Evolutionary conservation across 1,140 invertebrate species (phyloP).

Genomic region (Heliconius melpomene): DNA sequence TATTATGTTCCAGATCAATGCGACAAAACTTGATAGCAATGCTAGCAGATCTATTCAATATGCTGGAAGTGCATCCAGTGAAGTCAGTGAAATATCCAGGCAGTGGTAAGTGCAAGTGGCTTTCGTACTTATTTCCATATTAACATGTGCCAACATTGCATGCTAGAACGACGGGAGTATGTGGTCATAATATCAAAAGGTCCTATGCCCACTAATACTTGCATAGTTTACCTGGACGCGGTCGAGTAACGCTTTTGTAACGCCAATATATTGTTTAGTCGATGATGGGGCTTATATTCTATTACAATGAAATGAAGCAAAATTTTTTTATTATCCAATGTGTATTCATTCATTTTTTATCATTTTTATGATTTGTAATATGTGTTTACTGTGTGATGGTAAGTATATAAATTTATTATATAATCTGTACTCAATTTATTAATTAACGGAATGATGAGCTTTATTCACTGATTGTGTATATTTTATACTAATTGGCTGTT

Average conservation of each 20-base stretch:
- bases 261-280: slow-evolving; percentile 37
- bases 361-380: slow-evolving; percentile 18
- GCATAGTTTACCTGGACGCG: slow-evolving; percentile 36
- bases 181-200: slow-evolving; percentile 79
- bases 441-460: slow-evolving; percentile 22
- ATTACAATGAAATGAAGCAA: too few species aligned
- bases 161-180: slow-evolving; percentile 77
- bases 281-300: slow-evolving; percentile 29
- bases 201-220: slow-evolving; percentile 59
- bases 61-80: slow-evolving; percentile 95
- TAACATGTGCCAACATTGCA: slow-evolving; percentile 61
- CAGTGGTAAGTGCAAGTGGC: slow-evolving; percentile 64
- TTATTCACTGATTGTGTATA: slow-evolving; percentile 8
- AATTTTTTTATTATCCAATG: too few species aligned
- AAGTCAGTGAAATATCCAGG: slow-evolving; percentile 92
- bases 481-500: slow-evolving; percentile 24
- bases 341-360: slow-evolving; percentile 15
- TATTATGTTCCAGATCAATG: slow-evolving; percentile 87
- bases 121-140: slow-evolving; percentile 16
- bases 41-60: slow-evolving; percentile 97
- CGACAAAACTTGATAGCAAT: slow-evolving; percentile 96
- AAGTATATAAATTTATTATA: slow-evolving; percentile 18
- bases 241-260: slow-evolving; percentile 55
- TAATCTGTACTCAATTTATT: background rate
- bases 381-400: background rate